phyloP scores from a whole-genome alignment of 92 coral and sea anemone genomes.

The Porites divaricata region DNA sequence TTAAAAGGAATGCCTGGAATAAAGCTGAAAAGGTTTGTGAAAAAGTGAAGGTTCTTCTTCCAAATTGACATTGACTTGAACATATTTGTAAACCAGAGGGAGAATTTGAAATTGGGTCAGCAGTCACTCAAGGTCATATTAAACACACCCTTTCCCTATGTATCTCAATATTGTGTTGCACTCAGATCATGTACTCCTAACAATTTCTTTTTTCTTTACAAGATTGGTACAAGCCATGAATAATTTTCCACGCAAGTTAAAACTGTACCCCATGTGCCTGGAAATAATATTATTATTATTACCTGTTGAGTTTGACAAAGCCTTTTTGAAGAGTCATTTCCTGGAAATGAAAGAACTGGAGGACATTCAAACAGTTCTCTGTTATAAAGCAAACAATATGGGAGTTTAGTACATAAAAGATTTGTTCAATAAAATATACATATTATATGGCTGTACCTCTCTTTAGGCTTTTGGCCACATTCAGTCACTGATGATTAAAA shows the following conservation, averaged over 20 bases:
- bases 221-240: background rate
- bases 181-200: too few species aligned
- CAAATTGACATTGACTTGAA: too few species aligned
- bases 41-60: background rate
- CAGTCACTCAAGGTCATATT: too few species aligned
- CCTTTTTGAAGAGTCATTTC: background rate
- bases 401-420: background rate
- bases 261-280: background rate
- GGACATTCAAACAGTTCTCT: constrained; percentile 76
- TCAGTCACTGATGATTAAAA: background rate
- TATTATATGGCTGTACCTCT: too few species aligned
- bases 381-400: background rate
- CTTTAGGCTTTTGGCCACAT: too few species aligned
- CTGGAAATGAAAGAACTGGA: constrained; percentile 42
- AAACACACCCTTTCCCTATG: too few species aligned
- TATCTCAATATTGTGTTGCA: too few species aligned
- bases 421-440: too few species aligned
- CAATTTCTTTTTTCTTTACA: too few species aligned
- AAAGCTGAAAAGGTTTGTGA: background rate
- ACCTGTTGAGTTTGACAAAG: background rate
- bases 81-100: background rate
- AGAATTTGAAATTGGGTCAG: too few species aligned
- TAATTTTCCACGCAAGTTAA: too few species aligned
- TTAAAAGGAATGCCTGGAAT: too few species aligned
- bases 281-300: background rate